These are phyloP conservation scores for Pangasianodon hypophthalmus DNA, from an alignment of 2,113 vertebrate species.

Conservation along the genomic window DNA sequence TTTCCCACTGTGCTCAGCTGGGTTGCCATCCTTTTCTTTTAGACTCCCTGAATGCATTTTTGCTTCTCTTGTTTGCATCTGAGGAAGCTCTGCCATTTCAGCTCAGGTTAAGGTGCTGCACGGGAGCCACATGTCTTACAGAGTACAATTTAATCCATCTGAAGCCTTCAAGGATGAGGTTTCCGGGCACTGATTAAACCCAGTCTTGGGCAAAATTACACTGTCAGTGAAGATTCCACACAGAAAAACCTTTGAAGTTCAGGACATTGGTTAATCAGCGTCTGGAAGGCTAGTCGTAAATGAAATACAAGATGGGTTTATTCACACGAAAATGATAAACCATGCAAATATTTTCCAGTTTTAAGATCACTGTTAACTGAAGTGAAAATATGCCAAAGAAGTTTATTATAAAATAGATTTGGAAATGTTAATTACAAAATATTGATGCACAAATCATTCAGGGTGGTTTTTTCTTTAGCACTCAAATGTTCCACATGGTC, in stretches of 20 bases:
- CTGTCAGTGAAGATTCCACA: conserved; percentile 12
- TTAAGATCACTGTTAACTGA: neutral
- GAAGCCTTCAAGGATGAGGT: conserved; percentile 38
- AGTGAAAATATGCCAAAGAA: neutral
- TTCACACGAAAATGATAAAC: neutral
- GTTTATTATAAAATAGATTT: neutral
- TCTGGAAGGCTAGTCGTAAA: neutral
- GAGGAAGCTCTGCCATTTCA: conserved; percentile 1
- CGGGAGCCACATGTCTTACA: conserved; percentile 1
- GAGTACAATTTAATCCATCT: conserved; percentile 38
- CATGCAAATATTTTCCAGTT: neutral
- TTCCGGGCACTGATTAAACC: conserved; percentile 12
- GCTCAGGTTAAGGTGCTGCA: neutral
- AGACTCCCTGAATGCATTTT: neutral
- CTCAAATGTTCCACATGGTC: neutral
- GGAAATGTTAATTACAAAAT: neutral
- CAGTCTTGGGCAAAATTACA: conserved; percentile 32
- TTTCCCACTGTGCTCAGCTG: conserved; percentile 16
- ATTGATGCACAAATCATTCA: neutral
- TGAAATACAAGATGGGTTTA: neutral
- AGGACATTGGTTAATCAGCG: conserved; percentile 7
- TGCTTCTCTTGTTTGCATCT: neutral
- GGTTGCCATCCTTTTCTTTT: conserved; percentile 37
- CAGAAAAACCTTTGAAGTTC: conserved; percentile 9
- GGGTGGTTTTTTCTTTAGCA: neutral